Conservation (phyloP, 2,797 vertebrate genomes). For the Smutsia gigantea region DNA sequence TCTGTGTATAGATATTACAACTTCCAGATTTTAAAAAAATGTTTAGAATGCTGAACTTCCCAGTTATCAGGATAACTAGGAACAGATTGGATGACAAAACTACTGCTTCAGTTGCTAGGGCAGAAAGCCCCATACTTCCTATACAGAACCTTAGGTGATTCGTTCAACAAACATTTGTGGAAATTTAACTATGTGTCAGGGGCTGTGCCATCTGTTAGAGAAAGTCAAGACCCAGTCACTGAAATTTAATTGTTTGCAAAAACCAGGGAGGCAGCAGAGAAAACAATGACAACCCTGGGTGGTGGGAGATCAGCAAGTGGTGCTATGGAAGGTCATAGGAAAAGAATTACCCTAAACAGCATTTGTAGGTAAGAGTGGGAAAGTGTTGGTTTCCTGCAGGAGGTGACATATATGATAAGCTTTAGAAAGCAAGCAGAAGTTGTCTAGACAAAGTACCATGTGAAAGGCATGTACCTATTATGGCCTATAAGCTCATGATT, state of each 20-base stretch:
- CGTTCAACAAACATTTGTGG: background rate
- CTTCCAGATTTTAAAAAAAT: background rate
- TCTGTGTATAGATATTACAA: background rate
- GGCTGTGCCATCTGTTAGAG: background rate
- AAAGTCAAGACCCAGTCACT: background rate
- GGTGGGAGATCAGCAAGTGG: background rate
- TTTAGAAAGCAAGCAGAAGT: background rate
- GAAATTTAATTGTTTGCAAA: background rate
- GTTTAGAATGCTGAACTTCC: background rate
- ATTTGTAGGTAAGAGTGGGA: accelerated
- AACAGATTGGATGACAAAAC: background rate
- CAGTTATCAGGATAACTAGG: background rate
- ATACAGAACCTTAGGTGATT: background rate
- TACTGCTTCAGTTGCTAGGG: background rate
- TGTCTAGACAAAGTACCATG: background rate
- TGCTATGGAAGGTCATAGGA: background rate
- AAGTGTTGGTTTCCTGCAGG: background rate
- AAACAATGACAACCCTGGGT: background rate
- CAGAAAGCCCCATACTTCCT: background rate
- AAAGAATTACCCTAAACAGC: background rate
- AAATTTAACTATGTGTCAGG: background rate
- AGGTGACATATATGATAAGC: background rate
- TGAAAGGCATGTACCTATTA: background rate
- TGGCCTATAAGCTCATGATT: background rate
- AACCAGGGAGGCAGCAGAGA: background rate